phyloP scores from a whole-genome alignment of 2,797 vertebrate genomes.

The Aulostomus chinensis region DNA sequence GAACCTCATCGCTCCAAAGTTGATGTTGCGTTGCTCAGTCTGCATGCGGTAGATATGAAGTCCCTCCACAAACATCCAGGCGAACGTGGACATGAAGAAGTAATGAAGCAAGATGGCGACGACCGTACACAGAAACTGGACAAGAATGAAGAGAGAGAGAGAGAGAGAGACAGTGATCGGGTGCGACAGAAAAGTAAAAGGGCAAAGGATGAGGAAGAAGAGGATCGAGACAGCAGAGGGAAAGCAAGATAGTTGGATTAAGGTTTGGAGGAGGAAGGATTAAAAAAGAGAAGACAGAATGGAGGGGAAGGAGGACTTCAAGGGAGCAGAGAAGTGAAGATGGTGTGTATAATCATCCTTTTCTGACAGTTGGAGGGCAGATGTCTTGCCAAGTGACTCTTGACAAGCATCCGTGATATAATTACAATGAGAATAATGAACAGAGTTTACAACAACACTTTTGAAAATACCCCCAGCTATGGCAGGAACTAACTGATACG shows the following conservation, averaged over 20 bases:
- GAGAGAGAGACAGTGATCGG: too few relatives aligned
- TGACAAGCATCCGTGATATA: conserved; percentile 18
- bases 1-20: conserved; percentile 97
- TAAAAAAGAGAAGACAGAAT: not conserved
- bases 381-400: conserved; percentile 10
- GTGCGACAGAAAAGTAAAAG: too few relatives aligned
- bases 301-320: not conserved
- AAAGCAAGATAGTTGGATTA: not conserved
- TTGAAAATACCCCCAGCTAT: conserved; percentile 35
- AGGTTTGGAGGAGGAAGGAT: not conserved
- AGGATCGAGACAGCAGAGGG: not conserved
- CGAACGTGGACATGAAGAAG: conserved; percentile 97
- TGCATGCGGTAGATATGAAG: conserved; percentile 99
- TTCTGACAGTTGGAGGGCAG: conserved; percentile 13
- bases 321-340: not conserved
- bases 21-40: conserved; percentile 94
- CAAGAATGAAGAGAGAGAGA: too few relatives aligned
- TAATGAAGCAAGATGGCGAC: conserved; percentile 98
- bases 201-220: too few relatives aligned
- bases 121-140: conserved; percentile 93
- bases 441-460: too few relatives aligned
- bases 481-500: conserved; percentile 6
- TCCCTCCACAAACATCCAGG: conserved; percentile 96
- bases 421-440: conserved; percentile 12
- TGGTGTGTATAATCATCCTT: not conserved